Conservation (phyloP, 2,797 vertebrate species). For the Sebastolobus alascanus region DNA sequence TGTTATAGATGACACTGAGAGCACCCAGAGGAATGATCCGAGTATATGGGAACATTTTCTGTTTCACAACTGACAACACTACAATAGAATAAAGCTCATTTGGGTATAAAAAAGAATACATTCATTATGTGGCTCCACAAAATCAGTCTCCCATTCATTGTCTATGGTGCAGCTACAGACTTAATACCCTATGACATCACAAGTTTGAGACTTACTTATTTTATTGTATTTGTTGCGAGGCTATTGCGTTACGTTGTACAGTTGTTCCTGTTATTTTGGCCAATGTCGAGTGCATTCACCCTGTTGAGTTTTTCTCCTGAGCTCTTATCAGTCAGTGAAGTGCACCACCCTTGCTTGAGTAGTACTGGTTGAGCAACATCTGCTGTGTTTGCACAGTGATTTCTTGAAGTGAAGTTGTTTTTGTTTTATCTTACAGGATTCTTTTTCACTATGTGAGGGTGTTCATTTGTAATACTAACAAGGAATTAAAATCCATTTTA, state of each 20-base stretch:
- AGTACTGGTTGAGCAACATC: slow-evolving; percentile 45
- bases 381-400: slow-evolving; percentile 50
- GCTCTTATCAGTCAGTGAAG: slow-evolving; percentile 27
- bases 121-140: no score
- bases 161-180: neutral
- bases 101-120: neutral
- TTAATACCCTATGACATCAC: no score
- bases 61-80: no score
- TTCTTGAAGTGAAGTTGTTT: slow-evolving; percentile 22
- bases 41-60: no score
- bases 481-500: neutral
- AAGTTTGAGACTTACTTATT: neutral
- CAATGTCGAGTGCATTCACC: neutral
- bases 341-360: slow-evolving; percentile 28
- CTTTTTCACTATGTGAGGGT: neutral
- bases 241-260: neutral
- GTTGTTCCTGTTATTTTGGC: slow-evolving; percentile 2
- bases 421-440: slow-evolving; percentile 12
- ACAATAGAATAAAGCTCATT: neutral
- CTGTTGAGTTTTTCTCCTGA: neutral
- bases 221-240: neutral
- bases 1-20: no score
- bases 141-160: neutral
- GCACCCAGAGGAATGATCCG: no score
- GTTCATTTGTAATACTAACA: neutral